Conservation (phyloP, 2,113 vertebrate species). For the Menura novaehollandiae region DNA sequence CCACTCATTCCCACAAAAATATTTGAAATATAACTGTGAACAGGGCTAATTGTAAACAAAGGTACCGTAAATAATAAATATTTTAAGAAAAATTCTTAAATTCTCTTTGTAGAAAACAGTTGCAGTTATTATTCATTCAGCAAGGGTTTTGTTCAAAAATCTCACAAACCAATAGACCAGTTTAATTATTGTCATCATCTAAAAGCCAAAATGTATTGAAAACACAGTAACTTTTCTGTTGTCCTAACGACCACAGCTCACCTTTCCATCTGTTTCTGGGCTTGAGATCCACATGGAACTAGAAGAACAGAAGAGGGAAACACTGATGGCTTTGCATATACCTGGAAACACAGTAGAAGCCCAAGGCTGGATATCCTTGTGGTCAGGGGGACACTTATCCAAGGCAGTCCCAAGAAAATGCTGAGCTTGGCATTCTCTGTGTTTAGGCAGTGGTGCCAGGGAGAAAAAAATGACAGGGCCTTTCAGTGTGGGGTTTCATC, state of each 20-base stretch:
- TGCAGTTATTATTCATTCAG: background rate
- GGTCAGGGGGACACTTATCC: accelerated
- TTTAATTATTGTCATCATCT: background rate
- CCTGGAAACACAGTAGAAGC: background rate
- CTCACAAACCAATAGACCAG: background rate
- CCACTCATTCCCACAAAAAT: background rate
- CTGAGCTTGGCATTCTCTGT: background rate
- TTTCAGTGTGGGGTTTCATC: background rate
- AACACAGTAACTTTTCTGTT: background rate
- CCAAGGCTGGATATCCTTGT: accelerated
- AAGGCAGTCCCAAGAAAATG: background rate
- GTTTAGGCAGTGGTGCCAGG: background rate
- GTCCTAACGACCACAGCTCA: background rate
- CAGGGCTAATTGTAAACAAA: background rate
- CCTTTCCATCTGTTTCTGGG: background rate
- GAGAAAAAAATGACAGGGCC: background rate
- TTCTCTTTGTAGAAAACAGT: background rate
- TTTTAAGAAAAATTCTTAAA: background rate
- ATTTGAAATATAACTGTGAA: background rate
- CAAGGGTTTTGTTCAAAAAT: background rate
- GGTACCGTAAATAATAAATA: background rate
- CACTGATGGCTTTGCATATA: background rate
- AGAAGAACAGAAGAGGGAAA: background rate
- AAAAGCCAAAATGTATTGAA: background rate
- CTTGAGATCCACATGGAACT: background rate